Evolutionary conservation across 2,797 vertebrate species (phyloP), one percentile per base, ranked within the genome.

Genomic region (Spea hammondii): DNA sequence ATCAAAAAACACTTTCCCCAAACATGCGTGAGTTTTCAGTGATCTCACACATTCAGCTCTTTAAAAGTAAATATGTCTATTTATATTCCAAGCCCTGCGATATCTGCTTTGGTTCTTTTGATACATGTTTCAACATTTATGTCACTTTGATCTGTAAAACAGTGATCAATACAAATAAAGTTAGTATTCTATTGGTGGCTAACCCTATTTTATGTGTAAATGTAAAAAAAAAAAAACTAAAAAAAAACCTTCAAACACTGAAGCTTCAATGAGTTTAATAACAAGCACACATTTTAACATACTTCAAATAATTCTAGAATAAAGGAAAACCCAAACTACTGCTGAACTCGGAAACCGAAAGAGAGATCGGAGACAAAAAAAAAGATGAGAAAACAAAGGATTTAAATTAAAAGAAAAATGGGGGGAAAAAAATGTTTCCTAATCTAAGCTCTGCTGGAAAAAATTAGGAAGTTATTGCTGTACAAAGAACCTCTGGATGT

Each of bases 401-500:
- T 17, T 81, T 85, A 14, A 11, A 6, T 78, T 84, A 86, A 83
- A 55, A 71, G 55, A 79, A 84, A 86, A 80, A 79, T 72, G 89
- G 88, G 79, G 85, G 89, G 88, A 79, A 85, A 86, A 50, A 88
- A 89, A 90, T 88, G 50, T 84, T 90, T 89, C 85, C 83, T 83
- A 86, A 87, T 91, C 88, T 90, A 84, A 90, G 83, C 86, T 80
- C 87, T 89, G 89, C 87, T 91, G 90, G 88, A 89, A 91, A 32
- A 89, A 91, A 89, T 86, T 87, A 88, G 86, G 87, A 92, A 86
- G 90, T 92, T 92, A 93, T 90, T 90, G 90, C 91, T 0, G 82
- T 89, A 92, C 91, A 90, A 92, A 92, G 91, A 90, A 91, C 91
- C 92, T 91, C 91, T 92, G 89, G 85, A 92, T 91, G 86, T 71